A percentile compares a stretch with the other conserved stretches of the same genome.
Evolutionary conservation across 1,140 invertebrate species (phyloP).

Genomic region (Drosophila baimaii): DNA sequence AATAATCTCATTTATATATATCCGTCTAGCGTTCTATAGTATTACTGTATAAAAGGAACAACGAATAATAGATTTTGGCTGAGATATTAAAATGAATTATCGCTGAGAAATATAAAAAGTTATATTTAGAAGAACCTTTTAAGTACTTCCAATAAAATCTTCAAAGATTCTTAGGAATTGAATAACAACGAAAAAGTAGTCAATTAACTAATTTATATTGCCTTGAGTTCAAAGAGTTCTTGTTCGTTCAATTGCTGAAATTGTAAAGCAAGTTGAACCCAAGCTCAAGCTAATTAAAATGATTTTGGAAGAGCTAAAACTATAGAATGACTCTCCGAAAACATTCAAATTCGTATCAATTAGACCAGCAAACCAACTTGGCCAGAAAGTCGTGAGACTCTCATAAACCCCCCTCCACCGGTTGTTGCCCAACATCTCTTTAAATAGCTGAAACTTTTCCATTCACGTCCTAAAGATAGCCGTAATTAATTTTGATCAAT

Average conservation of each 20-base stretch:
- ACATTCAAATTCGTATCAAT: conserved; percentile 2
- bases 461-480: conserved; percentile 25
- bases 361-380: not conserved
- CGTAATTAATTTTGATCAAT: conserved; percentile 41
- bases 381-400: conserved; percentile 17
- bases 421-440: conserved; percentile 17
- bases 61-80: not conserved
- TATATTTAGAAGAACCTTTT: not conserved
- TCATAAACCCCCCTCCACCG: conserved; percentile 2
- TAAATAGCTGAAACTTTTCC: conserved; percentile 40
- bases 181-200: not conserved
- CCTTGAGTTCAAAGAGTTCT: not conserved
- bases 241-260: not conserved
- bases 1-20: conserved; percentile 4
- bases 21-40: not conserved
- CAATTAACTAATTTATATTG: not conserved
- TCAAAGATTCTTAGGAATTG: conserved; percentile 1
- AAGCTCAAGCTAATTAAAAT: not conserved
- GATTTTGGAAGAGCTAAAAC: not conserved
- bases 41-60: conserved; percentile 11
- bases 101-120: not conserved
- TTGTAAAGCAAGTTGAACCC: not conserved
- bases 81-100: not conserved
- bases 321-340: not conserved
- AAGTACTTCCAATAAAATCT: not conserved